These are phyloP conservation scores for Axinella damicornis DNA, from an alignment of 37 sponge, comb jelly and placozoan genomes.

Conservation along the genomic window DNA sequence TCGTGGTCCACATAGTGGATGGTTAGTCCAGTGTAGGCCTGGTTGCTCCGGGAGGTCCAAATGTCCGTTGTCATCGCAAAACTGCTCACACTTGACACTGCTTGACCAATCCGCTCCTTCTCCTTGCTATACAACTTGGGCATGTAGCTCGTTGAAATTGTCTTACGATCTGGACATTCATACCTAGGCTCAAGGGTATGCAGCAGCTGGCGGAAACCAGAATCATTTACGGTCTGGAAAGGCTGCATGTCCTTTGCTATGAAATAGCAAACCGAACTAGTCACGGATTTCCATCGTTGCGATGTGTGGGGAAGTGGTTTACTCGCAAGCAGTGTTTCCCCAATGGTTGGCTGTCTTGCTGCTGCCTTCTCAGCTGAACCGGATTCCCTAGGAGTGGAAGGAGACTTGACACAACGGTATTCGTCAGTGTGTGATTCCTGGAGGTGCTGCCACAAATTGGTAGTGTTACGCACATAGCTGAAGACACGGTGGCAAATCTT, in stretches of 20 bases:
- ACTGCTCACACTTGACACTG: not conserved
- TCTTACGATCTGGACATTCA: conserved; percentile 28
- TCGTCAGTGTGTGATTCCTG: conserved; percentile 14
- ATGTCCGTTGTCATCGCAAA: conserved; percentile 44
- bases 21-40: conserved; percentile 30
- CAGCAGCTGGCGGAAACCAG: conserved; percentile 35
- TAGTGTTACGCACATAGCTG: conserved; percentile 26
- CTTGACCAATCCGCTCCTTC: conserved; percentile 11
- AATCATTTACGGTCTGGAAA: conserved; percentile 32
- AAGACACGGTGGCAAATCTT: too few relatives aligned
- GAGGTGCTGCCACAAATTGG: conserved; percentile 25
- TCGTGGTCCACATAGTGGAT: conserved; percentile 31
- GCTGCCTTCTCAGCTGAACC: too few relatives aligned
- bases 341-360: too few relatives aligned
- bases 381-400: too few relatives aligned
- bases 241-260: conserved; percentile 58
- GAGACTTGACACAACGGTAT: too few relatives aligned
- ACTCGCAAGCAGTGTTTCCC: too few relatives aligned
- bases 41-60: conserved; percentile 43
- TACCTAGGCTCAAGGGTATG: conserved; percentile 50
- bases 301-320: too few relatives aligned
- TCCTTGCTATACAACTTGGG: conserved; percentile 35
- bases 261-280: conserved; percentile 30
- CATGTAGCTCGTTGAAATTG: conserved; percentile 23
- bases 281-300: conserved; percentile 11